Evolutionary conservation across 2,797 vertebrate genomes (phyloP).

Genomic region (Propithecus deckenii): DNA sequence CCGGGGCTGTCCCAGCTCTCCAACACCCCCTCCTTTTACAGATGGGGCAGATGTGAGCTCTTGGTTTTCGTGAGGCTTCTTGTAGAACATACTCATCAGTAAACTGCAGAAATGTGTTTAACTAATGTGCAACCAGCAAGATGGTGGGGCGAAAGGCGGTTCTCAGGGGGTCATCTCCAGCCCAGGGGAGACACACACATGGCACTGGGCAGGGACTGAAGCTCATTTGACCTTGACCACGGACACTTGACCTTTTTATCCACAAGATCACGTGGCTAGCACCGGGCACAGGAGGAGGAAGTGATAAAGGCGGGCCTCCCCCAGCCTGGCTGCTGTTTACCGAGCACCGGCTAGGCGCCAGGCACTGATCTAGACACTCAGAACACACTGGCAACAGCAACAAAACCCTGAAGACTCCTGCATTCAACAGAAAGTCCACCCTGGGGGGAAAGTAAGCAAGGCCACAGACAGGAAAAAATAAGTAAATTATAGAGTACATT

Average conservation of each 20-base stretch:
- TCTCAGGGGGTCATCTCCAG: not conserved
- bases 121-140: not conserved
- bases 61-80: not conserved
- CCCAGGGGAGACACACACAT: not conserved
- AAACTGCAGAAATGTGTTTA: rapidly evolving
- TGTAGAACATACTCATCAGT: not conserved
- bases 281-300: not conserved
- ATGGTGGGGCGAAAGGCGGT: rapidly evolving
- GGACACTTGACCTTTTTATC: not conserved
- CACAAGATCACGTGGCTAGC: not conserved
- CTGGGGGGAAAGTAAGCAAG: rapidly evolving
- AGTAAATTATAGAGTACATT: rapidly evolving
- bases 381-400: rapidly evolving
- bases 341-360: no score
- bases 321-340: not conserved
- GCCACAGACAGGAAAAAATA: no score
- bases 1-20: rapidly evolving
- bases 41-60: rapidly evolving
- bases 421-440: rapidly evolving
- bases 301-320: not conserved
- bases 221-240: not conserved
- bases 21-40: not conserved
- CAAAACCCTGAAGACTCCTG: no score
- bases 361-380: not conserved
- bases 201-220: rapidly evolving